phyloP scores from a whole-genome alignment of 2,113 vertebrate species.

The Andinoacara biseriatus region DNA sequence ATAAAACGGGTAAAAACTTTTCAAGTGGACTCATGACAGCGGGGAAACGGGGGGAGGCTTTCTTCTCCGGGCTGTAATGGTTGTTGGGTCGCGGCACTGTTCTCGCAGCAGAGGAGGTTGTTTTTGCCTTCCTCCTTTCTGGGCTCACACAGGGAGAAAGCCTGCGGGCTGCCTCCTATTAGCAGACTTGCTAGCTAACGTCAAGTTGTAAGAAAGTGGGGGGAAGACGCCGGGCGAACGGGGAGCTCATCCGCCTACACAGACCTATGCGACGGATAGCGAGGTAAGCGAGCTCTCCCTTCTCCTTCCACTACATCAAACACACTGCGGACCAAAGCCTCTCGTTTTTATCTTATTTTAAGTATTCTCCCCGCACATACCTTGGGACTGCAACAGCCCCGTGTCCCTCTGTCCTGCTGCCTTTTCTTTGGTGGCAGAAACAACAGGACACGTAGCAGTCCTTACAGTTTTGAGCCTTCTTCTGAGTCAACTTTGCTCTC shows the following conservation, averaged over 20 bases:
- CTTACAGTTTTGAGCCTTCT: neutral
- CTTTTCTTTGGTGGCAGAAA: neutral
- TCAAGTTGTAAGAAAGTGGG: slow-evolving; percentile 71
- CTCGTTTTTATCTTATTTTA: neutral
- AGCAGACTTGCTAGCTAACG: slow-evolving; percentile 75
- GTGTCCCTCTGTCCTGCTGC: neutral
- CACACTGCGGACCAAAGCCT: neutral
- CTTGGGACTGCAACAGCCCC: slow-evolving; percentile 19
- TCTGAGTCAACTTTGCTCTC: slow-evolving; percentile 31
- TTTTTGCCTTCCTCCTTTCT: neutral
- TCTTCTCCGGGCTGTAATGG: neutral
- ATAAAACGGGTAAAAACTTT: slow-evolving; percentile 68
- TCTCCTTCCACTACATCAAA: neutral
- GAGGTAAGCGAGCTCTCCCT: slow-evolving; percentile 66
- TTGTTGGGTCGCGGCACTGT: neutral
- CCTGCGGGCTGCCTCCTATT: slow-evolving; percentile 50
- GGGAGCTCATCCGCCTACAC: slow-evolving; percentile 55
- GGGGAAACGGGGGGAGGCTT: neutral
- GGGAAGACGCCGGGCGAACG: slow-evolving; percentile 63
- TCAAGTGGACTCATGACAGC: neutral
- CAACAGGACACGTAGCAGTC: slow-evolving; percentile 29
- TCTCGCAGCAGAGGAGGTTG: slow-evolving; percentile 11
- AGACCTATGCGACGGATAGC: slow-evolving; percentile 76
- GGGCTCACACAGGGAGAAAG: slow-evolving; percentile 30
- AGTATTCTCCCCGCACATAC: neutral